phyloP scores from a whole-genome alignment of 1,140 invertebrate genomes.

The Nasonia longicornis region DNA sequence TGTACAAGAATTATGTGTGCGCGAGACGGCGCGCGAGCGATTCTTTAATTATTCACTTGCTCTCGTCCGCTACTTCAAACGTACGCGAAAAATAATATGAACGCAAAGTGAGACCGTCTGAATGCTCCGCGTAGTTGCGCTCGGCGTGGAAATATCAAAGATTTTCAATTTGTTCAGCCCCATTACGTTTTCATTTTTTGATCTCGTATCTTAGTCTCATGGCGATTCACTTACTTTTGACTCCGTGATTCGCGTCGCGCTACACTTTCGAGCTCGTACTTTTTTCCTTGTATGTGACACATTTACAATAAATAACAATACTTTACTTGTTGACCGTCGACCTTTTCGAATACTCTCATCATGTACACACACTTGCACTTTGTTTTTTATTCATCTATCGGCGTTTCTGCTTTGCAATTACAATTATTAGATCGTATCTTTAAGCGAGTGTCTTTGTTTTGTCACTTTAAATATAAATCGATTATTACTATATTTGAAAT shows the following conservation, averaged over 20 bases:
- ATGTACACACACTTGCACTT: not conserved
- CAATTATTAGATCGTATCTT: conserved; percentile 14
- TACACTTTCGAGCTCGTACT: conserved; percentile 46
- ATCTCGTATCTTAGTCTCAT: not conserved
- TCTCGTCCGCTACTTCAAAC: not conserved
- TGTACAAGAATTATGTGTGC: conserved; percentile 54
- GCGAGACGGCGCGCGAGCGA: conserved; percentile 15
- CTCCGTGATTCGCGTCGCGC: conserved; percentile 3
- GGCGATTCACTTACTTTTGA: conserved; percentile 3
- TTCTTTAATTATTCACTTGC: not conserved
- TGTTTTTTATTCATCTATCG: conserved; percentile 6
- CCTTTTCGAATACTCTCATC: conserved; percentile 3
- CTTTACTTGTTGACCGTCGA: conserved; percentile 59
- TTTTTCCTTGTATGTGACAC: conserved; percentile 61
- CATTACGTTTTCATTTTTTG: conserved; percentile 38
- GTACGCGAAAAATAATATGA: not conserved
- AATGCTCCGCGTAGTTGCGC: conserved; percentile 62
- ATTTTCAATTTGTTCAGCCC: conserved; percentile 58
- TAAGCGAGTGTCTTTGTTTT: not conserved
- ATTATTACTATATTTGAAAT: not conserved
- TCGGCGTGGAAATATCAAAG: conserved; percentile 64
- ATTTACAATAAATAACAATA: conserved; percentile 68
- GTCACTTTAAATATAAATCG: not conserved
- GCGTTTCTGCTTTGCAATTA: conserved; percentile 9
- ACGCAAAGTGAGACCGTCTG: conserved; percentile 29